Evolutionary conservation across 2,797 vertebrate species (phyloP).

Genomic region (Lateolabrax maculatus): DNA sequence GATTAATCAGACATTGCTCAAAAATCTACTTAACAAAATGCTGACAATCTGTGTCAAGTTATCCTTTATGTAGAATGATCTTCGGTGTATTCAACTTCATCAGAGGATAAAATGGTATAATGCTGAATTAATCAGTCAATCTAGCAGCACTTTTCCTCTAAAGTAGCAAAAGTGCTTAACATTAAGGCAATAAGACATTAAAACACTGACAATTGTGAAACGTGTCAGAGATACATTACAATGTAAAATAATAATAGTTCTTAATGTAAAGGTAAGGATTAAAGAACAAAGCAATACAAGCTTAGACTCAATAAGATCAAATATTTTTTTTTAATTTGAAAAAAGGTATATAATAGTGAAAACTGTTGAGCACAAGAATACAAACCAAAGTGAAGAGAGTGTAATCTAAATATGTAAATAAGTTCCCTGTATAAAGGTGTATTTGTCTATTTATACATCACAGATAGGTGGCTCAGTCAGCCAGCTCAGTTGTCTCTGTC

Average conservation of each 20-base stretch:
- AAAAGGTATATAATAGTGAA: background rate
- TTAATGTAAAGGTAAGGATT: background rate
- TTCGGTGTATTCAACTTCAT: background rate
- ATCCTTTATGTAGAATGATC: background rate
- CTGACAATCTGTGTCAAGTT: background rate
- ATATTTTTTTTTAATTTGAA: background rate
- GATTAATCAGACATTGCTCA: background rate
- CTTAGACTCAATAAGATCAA: background rate
- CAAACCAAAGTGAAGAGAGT: background rate
- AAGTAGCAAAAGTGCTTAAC: background rate
- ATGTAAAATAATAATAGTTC: background rate
- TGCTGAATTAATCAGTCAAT: background rate
- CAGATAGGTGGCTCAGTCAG: background rate
- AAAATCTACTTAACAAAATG: background rate
- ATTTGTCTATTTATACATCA: slow-evolving; percentile 1
- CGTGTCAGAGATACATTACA: background rate
- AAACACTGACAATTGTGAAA: background rate
- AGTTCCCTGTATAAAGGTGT: background rate
- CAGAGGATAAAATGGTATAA: background rate
- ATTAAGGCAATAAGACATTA: background rate
- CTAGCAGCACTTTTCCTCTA: background rate
- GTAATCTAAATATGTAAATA: background rate
- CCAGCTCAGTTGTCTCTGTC: slow-evolving; percentile 7
- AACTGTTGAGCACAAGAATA: background rate
- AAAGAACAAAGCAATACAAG: background rate